Evolutionary conservation across 2,888 invertebrate species (phyloP), one percentile per base, ranked within the genome.

Genomic region (Meteorus cinctellus): DNA sequence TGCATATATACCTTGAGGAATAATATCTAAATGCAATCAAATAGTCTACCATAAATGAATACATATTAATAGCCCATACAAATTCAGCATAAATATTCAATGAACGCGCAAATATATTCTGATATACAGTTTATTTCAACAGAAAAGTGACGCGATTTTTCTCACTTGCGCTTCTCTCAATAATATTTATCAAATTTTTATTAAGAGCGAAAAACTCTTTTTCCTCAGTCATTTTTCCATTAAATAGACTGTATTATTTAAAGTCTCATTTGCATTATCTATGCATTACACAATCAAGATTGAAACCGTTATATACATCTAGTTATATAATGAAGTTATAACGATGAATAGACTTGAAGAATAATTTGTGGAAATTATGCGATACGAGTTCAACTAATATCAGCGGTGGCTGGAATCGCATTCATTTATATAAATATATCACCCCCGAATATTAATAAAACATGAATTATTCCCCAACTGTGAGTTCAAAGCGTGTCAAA

Each of bases 21-120:
- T 62, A 68, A 55, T 55, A 48, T 69, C 29, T 27, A 62, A 69
- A 74, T 69, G 74, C 51, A 62, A 69, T 74, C 31, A 63, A 74
- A 74, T 19, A 36, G 51, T 34, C 34, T 36, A 6, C n/a, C 19
- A 16, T 34, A 36, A 74, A 69, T 72, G 51, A 72, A 76, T 76
- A 69, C 72, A 76, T 76, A 69, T 76, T 76, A 73, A 76, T 68
- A 76, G 19, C 45, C 36, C 31, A 19, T 19, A 29, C 14, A 62
- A 27, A n/a, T 45, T 55, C 24, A 14, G 12, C 29, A 65, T 72
- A 72, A 72, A 76, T 76, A 76, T 73, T 34, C 63, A 68, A 72
- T 63, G 55, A 45, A 5, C 29, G 24, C 60, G 59, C 16, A 70
- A 36, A 70, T 16, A 16, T 51, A 27, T 55, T 27, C 19, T 14